Base-by-base conservation (phyloP, 2,113 vertebrate species). In the Suncus etruscus region DNA sequence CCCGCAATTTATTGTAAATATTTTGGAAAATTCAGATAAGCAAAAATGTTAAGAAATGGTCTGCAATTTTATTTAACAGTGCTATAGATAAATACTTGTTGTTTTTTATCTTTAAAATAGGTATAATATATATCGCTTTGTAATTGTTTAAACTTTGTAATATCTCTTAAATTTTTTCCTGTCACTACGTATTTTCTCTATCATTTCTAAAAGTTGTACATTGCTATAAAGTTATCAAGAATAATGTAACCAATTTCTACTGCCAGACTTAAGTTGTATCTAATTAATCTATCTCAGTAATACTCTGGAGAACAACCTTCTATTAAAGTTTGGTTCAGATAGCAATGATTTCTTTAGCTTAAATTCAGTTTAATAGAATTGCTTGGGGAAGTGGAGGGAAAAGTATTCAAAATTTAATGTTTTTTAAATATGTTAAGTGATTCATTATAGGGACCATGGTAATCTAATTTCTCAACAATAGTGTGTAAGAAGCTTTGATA, bases 221-320 rank as follows among this genome's bases (percentile, higher is more conserved):
- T 75, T 16, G 12, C 31, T 77, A 76, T 80, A 76, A 11, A 87
- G 79, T 3, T 74, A 66, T 15, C 72, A 93, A 80, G 83, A 25
- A 73, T 86, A 74, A 80, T 29, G 29, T 76, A 76, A 72, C 31
- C 22, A 83, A 72, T 50, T 11, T 2, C 12, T 39, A 4, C 29
- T 92, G 63, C 51, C 51, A 81, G 29, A 32, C 29, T 85, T 32
- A 81, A 75, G 54, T 45, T 45, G 16, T 65, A 80, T 83, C 69
- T 29, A 77, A n/a, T 81, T 81, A 58, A 76, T 66, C 47, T 90
- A 47, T 80, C n/a, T 47, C 11, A 87, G 20, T 92, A 92, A 80
- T 20, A 72, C 24, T 91, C 20, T 69, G 24, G 90, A 80, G 48
- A 79, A 31, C 31, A 69, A 51, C 0, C 3, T 58, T 54, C 2